Evolutionary conservation across 2,797 vertebrate genomes (phyloP).

Genomic region (Galagoides demidoff): DNA sequence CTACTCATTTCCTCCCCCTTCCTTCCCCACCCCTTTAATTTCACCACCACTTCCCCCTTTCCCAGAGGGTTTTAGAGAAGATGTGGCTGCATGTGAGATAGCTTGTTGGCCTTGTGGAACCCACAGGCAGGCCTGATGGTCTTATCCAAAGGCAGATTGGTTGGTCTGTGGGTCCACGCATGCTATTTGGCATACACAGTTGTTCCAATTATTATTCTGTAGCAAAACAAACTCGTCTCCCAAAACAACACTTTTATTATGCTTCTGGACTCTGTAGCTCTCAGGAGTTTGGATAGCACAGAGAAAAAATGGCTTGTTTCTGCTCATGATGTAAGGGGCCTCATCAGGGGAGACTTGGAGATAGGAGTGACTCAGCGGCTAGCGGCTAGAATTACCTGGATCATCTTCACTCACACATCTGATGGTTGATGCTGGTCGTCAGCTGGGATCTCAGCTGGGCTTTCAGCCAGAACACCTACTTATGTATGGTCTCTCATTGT

Average conservation of each 20-base stretch:
- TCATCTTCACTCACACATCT: not conserved
- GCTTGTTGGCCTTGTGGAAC: not conserved
- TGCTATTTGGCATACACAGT: not conserved
- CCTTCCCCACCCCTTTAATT: not conserved
- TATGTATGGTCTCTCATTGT: not conserved
- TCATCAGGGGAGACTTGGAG: not conserved
- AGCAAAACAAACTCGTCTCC: not conserved
- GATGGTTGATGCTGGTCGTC: not conserved
- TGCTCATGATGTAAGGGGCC: not conserved
- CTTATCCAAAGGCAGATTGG: not conserved
- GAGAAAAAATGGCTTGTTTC: not conserved
- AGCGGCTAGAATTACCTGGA: not conserved
- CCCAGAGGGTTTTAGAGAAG: not conserved
- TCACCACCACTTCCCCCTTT: not conserved
- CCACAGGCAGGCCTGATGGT: not conserved
- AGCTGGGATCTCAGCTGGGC: not conserved
- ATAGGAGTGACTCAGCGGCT: not conserved
- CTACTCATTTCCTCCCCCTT: too few species aligned
- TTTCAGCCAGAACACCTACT: not conserved
- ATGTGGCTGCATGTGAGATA: not conserved
- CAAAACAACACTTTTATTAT: not conserved
- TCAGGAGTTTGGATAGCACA: not conserved
- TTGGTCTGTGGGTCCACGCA: not conserved
- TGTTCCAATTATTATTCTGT: not conserved
- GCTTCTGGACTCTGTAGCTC: not conserved